Evolutionary conservation across 2,888 invertebrate species (phyloP).

Genomic region (Poecilobothrus nobilitatus): DNA sequence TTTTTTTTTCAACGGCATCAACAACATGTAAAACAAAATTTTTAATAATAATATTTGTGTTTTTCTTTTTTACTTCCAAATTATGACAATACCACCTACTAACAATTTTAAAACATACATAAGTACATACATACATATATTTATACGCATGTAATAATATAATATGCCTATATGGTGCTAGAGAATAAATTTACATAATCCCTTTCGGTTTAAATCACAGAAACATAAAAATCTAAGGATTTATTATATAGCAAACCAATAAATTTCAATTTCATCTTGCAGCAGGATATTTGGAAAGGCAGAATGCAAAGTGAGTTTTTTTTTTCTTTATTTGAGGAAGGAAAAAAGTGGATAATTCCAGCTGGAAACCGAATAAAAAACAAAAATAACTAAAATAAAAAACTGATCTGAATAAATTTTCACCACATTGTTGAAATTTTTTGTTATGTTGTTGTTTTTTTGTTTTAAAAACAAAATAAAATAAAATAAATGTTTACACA

Average conservation of each 20-base stretch:
- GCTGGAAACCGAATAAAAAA: background rate
- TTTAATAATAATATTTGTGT: too few species aligned
- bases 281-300: background rate
- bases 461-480: too few species aligned
- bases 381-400: background rate
- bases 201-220: background rate
- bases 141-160: too few species aligned
- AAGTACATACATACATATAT: background rate
- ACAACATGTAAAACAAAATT: too few species aligned
- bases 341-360: background rate
- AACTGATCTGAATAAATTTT: background rate
- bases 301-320: too few species aligned
- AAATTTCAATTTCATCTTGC: background rate
- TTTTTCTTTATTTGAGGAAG: too few species aligned
- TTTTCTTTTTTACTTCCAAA: background rate
- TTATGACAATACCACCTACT: background rate
- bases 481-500: too few species aligned
- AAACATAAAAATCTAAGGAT: background rate
- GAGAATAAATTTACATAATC: background rate
- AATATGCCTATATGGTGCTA: background rate
- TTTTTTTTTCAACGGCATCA: too few species aligned
- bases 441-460: too few species aligned
- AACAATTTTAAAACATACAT: too few species aligned
- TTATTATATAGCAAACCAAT: conserved; percentile 5
- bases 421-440: too few species aligned